These are phyloP conservation scores for Cheilosia vernalis DNA, from an alignment of 2,888 invertebrate species.

Conservation along the genomic window DNA sequence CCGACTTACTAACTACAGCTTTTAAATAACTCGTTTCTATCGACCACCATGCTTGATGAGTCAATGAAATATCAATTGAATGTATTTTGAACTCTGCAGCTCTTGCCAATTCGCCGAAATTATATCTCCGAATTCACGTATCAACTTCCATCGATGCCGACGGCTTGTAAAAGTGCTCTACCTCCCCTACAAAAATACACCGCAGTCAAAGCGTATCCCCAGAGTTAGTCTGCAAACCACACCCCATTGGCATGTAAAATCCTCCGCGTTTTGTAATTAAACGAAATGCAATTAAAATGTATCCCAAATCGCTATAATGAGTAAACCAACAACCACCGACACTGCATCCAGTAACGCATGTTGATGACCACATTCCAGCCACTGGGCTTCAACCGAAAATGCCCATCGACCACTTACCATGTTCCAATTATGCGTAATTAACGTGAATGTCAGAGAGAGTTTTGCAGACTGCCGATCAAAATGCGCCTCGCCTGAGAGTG, in stretches of 20 bases:
- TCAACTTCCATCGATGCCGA: not conserved
- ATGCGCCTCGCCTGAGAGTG: not conserved
- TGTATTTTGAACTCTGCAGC: too few relatives aligned
- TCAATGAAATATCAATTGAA: too few relatives aligned
- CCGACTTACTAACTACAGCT: too few relatives aligned
- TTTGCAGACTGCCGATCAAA: not conserved
- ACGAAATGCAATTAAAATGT: slow-evolving; percentile 48
- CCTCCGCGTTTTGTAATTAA: slow-evolving; percentile 34
- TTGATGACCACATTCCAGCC: slow-evolving; percentile 13
- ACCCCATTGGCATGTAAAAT: slow-evolving; percentile 31
- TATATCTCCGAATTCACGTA: too few relatives aligned
- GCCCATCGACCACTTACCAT: slow-evolving; percentile 10
- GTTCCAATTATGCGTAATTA: slow-evolving; percentile 53
- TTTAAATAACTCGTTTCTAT: too few relatives aligned
- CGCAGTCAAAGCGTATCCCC: slow-evolving; percentile 2
- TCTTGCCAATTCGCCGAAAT: too few relatives aligned
- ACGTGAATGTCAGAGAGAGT: slow-evolving; percentile 3
- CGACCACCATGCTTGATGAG: too few relatives aligned
- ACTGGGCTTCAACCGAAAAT: slow-evolving; percentile 29
- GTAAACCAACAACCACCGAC: slow-evolving; percentile 15
- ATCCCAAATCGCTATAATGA: slow-evolving; percentile 25
- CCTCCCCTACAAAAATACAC: not conserved
- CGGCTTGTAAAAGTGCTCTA: not conserved
- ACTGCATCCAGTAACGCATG: not conserved
- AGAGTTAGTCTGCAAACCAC: slow-evolving; percentile 45